A percentile compares a stretch with the other conserved stretches of the same genome.
These are phyloP conservation scores for Pantherophis vulpinus DNA, from an alignment of 2,797 vertebrate species.

Conservation along the genomic window DNA sequence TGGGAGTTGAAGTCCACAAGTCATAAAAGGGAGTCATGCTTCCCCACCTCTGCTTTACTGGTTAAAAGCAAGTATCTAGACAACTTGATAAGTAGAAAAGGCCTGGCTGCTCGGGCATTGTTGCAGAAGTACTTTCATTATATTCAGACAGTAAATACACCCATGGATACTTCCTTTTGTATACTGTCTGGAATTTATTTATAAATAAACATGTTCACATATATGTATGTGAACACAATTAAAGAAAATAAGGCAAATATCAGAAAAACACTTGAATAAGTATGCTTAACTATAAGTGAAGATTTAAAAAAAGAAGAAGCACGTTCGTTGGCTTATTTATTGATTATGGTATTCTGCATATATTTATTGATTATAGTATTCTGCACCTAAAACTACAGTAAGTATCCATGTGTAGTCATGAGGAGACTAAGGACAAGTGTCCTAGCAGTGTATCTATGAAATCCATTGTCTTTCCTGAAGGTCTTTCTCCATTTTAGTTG, in stretches of 20 bases:
- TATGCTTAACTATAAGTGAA: background rate
- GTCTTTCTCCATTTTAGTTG: background rate
- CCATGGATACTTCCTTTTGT: background rate
- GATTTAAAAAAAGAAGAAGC: background rate
- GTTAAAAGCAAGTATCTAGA: background rate
- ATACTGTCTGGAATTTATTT: background rate
- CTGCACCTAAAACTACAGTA: background rate
- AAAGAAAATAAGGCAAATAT: background rate
- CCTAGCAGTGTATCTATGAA: background rate
- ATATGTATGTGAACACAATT: background rate
- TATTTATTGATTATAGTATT: too few species aligned
- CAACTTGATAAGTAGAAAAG: constrained; percentile 4
- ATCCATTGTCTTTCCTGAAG: background rate
- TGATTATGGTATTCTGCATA: background rate
- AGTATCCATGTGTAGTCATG: background rate
- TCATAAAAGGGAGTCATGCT: background rate
- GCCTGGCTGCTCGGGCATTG: background rate
- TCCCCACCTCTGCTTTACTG: background rate
- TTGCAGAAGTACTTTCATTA: background rate
- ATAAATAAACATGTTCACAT: background rate
- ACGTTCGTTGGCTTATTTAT: background rate
- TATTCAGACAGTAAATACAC: background rate
- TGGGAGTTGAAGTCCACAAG: background rate
- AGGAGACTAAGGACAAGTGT: background rate
- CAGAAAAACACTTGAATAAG: background rate